phyloP scores from a whole-genome alignment of 2,113 vertebrate species.

The Taxidea taxus region DNA sequence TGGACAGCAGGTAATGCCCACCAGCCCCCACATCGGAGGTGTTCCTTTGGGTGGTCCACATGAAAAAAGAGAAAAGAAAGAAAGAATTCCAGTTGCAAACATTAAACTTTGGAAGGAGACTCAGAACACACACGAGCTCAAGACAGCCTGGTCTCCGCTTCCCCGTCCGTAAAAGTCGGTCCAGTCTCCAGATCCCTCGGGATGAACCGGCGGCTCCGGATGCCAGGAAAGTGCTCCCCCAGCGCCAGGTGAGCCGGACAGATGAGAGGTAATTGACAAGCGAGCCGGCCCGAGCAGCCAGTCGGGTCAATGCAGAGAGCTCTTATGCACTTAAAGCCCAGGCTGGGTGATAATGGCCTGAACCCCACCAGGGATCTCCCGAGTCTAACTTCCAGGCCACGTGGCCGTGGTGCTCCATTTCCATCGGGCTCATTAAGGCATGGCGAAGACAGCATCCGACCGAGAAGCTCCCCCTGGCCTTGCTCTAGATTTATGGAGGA shows the following conservation, averaged over 20 bases:
- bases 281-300: not conserved
- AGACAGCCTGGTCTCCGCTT: not conserved
- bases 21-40: not conserved
- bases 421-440: slow-evolving; percentile 54
- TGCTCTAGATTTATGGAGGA: slow-evolving; percentile 45
- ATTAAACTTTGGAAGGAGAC: not conserved
- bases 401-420: slow-evolving; percentile 32
- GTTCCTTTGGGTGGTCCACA: not conserved
- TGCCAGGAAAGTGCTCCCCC: slow-evolving; percentile 57
- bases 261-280: slow-evolving; percentile 56
- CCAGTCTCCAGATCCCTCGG: slow-evolving; percentile 24
- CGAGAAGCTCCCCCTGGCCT: slow-evolving; percentile 32
- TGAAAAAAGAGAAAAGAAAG: not conserved
- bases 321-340: slow-evolving; percentile 71
- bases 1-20: not conserved
- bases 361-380: slow-evolving; percentile 54
- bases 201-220: not conserved
- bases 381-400: slow-evolving; percentile 52
- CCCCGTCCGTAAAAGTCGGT: not conserved
- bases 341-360: slow-evolving; percentile 56
- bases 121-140: not conserved
- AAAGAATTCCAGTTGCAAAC: not conserved
- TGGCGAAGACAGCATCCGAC: slow-evolving; percentile 45
- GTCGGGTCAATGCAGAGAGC: slow-evolving; percentile 36
- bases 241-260: slow-evolving; percentile 54